Conservation (phyloP, 2,797 vertebrate genomes). For the Karalla daura region DNA sequence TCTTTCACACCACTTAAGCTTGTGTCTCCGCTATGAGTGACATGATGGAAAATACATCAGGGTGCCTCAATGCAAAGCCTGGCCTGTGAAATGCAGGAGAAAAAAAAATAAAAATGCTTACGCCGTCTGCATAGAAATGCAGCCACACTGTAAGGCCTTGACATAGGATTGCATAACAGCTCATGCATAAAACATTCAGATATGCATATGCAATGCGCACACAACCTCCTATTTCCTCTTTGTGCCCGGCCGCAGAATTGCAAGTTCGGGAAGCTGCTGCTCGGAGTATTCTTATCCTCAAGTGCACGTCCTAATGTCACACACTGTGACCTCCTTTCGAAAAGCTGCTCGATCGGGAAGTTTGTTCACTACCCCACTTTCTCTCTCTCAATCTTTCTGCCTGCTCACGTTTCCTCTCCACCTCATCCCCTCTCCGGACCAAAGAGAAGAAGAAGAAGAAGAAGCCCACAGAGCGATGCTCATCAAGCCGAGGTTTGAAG, state of each 20-base stretch:
- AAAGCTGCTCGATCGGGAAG: slow-evolving; percentile 39
- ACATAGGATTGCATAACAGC: slow-evolving; percentile 75
- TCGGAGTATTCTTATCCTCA: slow-evolving; percentile 21
- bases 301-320: slow-evolving; percentile 35
- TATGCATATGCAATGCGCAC: slow-evolving; percentile 71
- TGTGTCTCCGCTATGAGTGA: slow-evolving; percentile 51
- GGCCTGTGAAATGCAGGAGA: slow-evolving; percentile 53
- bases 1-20: slow-evolving; percentile 38
- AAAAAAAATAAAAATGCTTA: slow-evolving; percentile 30
- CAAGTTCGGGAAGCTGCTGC: slow-evolving; percentile 43
- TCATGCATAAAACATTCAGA: slow-evolving; percentile 76
- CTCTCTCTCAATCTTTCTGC: slow-evolving; percentile 29
- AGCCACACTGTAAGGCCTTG: slow-evolving; percentile 57
- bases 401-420: slow-evolving; percentile 31
- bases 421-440: slow-evolving; percentile 35
- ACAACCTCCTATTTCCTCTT: slow-evolving; percentile 61
- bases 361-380: slow-evolving; percentile 8
- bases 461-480: slow-evolving; percentile 56
- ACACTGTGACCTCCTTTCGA: slow-evolving; percentile 23
- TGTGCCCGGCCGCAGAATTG: slow-evolving; percentile 53
- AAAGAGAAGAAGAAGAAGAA: too few relatives aligned
- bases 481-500: slow-evolving; percentile 70
- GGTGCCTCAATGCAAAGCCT: slow-evolving; percentile 48
- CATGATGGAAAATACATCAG: slow-evolving; percentile 52
- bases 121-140: slow-evolving; percentile 66